phyloP scores from a whole-genome alignment of 2,797 vertebrate species.

The Anguilla megastoma region DNA sequence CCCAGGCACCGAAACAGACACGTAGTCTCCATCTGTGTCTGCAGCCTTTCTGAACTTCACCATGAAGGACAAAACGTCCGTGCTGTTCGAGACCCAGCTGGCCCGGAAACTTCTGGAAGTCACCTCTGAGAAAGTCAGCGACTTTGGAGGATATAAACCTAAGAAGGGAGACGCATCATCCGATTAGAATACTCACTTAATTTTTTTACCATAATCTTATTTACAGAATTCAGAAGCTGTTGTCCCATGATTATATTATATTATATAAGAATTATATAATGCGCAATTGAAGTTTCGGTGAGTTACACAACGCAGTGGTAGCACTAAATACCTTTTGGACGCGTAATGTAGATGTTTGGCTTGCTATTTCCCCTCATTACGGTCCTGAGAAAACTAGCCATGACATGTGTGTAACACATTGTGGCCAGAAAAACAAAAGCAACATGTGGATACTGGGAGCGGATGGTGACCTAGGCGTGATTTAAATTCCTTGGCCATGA shows the following conservation, averaged over 20 bases:
- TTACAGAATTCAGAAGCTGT: conserved; percentile 11
- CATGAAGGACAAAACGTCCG: conserved; percentile 77
- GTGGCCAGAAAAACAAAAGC: conserved; percentile 38
- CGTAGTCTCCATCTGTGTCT: conserved; percentile 63
- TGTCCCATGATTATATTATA: conserved; percentile 44
- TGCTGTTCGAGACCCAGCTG: conserved; percentile 79
- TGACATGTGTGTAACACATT: conserved; percentile 64
- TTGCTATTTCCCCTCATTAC: conserved; percentile 48
- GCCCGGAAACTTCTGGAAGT: conserved; percentile 82
- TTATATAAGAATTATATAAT: conserved; percentile 61
- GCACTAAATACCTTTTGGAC: conserved; percentile 41
- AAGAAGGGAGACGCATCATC: conserved; percentile 34
- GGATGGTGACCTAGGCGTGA: conserved; percentile 46
- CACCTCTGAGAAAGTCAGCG: conserved; percentile 83
- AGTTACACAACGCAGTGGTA: conserved; percentile 49
- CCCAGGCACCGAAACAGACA: conserved; percentile 82
- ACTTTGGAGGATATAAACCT: conserved; percentile 81
- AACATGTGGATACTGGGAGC: conserved; percentile 38
- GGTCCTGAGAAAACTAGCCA: conserved; percentile 51
- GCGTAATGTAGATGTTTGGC: conserved; percentile 36
- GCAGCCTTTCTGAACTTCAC: conserved; percentile 79
- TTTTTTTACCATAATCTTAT: background rate
- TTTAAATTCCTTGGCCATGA: conserved; percentile 32
- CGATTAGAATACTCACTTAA: background rate
- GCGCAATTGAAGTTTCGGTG: conserved; percentile 44